Conservation (phyloP, 2,113 vertebrate genomes). For the Labrus mixtus region DNA sequence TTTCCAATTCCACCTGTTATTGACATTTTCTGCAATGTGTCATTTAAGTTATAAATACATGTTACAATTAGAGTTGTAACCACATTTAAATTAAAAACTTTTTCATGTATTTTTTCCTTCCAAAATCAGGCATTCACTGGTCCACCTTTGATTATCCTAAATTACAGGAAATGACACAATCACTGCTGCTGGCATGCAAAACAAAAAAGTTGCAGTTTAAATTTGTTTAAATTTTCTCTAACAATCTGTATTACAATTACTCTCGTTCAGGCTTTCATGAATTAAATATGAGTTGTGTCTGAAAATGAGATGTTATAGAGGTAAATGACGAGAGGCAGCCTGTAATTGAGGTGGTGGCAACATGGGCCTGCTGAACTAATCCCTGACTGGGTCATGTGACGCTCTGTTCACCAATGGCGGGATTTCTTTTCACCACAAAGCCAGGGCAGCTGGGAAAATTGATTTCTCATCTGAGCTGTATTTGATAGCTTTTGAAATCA, state of each 20-base stretch:
- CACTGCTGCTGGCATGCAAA: slow-evolving; percentile 86
- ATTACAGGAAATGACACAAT: slow-evolving; percentile 88
- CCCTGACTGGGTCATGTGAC: slow-evolving; percentile 92
- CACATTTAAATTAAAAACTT: neutral
- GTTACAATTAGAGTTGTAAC: no score
- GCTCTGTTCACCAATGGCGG: slow-evolving; percentile 87
- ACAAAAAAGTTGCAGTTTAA: slow-evolving; percentile 89
- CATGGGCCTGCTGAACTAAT: slow-evolving; percentile 98
- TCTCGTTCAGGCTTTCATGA: slow-evolving; percentile 97
- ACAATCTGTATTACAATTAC: slow-evolving; percentile 99
- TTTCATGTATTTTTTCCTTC: neutral
- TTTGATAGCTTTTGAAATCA: slow-evolving; percentile 99
- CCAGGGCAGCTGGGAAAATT: slow-evolving; percentile 99
- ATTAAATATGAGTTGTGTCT: slow-evolving; percentile 99
- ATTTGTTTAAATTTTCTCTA: slow-evolving; percentile 93
- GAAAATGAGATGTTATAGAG: slow-evolving; percentile 99
- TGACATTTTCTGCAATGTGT: neutral
- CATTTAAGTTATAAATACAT: neutral
- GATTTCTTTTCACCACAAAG: slow-evolving; percentile 89
- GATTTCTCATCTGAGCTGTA: slow-evolving; percentile 99
- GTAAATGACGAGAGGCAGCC: slow-evolving; percentile 99
- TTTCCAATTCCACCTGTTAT: slow-evolving; percentile 30
- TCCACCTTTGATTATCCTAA: slow-evolving; percentile 74
- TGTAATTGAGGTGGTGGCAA: slow-evolving; percentile 99
- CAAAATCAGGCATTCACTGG: slow-evolving; percentile 21